A percentile compares a stretch with the other conserved stretches of the same genome.
These are phyloP conservation scores for Dysmachus trigonus DNA, from an alignment of 2,888 invertebrate species.

Conservation along the genomic window DNA sequence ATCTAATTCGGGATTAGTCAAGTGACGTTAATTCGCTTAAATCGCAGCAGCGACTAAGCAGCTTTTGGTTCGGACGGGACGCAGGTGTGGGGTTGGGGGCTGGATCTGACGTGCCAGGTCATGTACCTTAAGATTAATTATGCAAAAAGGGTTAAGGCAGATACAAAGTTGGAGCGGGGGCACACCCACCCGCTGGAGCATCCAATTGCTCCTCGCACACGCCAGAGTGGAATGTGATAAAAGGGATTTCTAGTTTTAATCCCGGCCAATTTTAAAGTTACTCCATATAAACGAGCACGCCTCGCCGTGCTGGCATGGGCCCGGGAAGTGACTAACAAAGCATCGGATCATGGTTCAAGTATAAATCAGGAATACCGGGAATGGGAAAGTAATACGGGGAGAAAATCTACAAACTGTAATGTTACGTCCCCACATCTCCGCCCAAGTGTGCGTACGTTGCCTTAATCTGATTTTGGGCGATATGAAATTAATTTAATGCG, in stretches of 20 bases:
- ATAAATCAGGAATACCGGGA: conserved; percentile 25
- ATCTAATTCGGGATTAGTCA: conserved; percentile 49
- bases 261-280: conserved; percentile 47
- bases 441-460: background rate
- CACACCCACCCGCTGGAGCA: background rate
- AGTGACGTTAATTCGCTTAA: conserved; percentile 49
- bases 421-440: background rate
- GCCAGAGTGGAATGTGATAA: conserved; percentile 40
- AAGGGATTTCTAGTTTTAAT: conserved; percentile 45
- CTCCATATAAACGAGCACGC: conserved; percentile 33
- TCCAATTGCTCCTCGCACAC: conserved; percentile 24
- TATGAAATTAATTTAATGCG: background rate
- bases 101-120: conserved; percentile 22
- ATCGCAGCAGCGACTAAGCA: conserved; percentile 43
- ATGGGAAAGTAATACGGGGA: conserved; percentile 2
- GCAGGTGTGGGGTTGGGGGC: background rate
- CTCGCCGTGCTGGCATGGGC: background rate
- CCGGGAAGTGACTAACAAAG: conserved; percentile 20
- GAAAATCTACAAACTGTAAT: background rate
- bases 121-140: conserved; percentile 44
- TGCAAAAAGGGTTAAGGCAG: conserved; percentile 38
- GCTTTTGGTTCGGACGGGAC: background rate
- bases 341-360: conserved; percentile 23
- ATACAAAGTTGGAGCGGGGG: background rate
- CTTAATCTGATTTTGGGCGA: conserved; percentile 22